Percentiles rank a stretch among this genome's conserved stretches.
These are phyloP conservation scores for Dendrocincla fuliginosa DNA, from an alignment of 2,797 vertebrate genomes.

Conservation along the genomic window DNA sequence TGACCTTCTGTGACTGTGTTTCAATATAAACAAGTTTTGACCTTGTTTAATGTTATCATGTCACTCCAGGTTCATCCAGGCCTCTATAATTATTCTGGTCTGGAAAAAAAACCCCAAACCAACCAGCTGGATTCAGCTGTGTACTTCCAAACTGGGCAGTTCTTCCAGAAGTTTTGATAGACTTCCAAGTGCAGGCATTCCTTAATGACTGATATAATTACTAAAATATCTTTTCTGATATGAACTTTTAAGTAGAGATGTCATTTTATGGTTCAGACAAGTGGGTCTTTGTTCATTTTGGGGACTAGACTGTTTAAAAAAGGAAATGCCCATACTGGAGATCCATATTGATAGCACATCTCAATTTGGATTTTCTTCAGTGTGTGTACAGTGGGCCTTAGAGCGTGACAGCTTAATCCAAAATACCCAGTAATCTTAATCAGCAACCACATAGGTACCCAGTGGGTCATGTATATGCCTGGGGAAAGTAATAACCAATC, in stretches of 20 bases:
- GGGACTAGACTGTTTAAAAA: neutral
- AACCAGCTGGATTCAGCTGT: neutral
- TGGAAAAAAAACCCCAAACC: neutral
- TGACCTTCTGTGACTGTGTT: neutral
- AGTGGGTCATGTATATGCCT: fast-evolving
- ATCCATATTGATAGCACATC: neutral
- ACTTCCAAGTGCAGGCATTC: neutral
- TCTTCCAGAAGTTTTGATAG: neutral
- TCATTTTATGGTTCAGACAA: neutral
- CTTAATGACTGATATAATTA: neutral
- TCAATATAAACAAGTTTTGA: constrained; percentile 22
- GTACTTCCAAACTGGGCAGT: neutral
- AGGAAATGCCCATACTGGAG: neutral
- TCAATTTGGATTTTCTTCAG: neutral
- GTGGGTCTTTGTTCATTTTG: neutral
- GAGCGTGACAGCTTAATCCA: neutral
- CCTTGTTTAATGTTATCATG: neutral
- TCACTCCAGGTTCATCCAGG: neutral
- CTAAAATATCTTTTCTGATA: neutral
- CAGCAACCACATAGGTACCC: neutral
- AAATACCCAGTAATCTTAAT: neutral
- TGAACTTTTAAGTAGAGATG: neutral
- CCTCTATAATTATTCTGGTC: neutral
- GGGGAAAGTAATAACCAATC: neutral
- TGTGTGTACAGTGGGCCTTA: neutral